phyloP scores from a whole-genome alignment of 2,888 invertebrate species.

The Acrobasis consociella region DNA sequence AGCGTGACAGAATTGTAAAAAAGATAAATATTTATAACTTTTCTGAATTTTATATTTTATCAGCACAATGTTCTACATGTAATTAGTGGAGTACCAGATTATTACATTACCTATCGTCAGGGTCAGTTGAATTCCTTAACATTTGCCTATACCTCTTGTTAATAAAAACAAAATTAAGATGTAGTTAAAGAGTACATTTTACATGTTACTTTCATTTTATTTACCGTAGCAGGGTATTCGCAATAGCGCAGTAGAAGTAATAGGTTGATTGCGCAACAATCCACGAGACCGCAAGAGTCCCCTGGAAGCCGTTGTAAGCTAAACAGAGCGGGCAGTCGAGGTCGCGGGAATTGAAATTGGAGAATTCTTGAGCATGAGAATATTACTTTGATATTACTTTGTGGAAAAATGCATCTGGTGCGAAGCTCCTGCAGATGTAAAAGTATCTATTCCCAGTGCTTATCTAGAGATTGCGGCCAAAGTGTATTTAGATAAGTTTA shows the following conservation, averaged over 20 bases:
- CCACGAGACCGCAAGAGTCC: slow-evolving; percentile 48
- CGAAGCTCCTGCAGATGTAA: slow-evolving; percentile 23
- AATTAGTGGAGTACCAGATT: too few relatives aligned
- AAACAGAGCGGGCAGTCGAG: slow-evolving; percentile 43
- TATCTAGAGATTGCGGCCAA: slow-evolving; percentile 18
- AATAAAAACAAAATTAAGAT: neutral
- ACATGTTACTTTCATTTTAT: neutral
- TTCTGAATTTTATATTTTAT: too few relatives aligned
- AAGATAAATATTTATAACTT: too few relatives aligned
- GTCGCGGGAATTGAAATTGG: slow-evolving; percentile 28
- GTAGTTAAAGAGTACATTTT: neutral
- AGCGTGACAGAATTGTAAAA: too few relatives aligned
- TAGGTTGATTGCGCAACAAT: slow-evolving; percentile 54
- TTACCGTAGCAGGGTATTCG: neutral
- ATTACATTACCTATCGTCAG: too few relatives aligned
- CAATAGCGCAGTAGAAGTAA: slow-evolving; percentile 30
- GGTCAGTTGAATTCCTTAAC: too few relatives aligned
- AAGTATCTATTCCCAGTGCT: slow-evolving; percentile 19
- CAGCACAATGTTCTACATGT: too few relatives aligned
- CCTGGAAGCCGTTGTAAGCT: slow-evolving; percentile 45
- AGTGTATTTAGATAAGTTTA: slow-evolving; percentile 15
- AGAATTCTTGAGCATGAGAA: slow-evolving; percentile 25
- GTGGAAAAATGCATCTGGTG: slow-evolving; percentile 32
- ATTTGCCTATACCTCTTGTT: too few relatives aligned
- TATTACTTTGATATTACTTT: slow-evolving; percentile 32